Base-by-base conservation (phyloP, 2,797 vertebrate genomes). In the Neosilurus mollespiculum region DNA sequence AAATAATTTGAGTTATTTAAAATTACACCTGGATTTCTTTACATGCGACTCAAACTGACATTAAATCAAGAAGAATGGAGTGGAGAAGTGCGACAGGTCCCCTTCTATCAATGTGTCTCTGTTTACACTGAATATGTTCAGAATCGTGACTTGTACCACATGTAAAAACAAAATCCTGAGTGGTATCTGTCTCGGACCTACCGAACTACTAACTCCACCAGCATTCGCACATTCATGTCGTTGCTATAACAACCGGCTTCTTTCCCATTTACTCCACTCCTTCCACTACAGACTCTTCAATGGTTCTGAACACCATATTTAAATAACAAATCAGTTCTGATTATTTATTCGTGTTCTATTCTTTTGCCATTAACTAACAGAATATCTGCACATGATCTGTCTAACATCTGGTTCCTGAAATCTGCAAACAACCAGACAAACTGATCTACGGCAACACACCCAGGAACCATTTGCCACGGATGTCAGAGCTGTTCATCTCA, bases 401-500 rank as follows among this genome's bases (percentile, higher is more conserved):
- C 78, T 16, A 59, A 78, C 3, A 16, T 51, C 64, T 22, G 22
- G 30, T 2, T 24, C 51, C 56, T 61, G 37, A 81, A 65, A 51
- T 20, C 16, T 22, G 6, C 14, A 1, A 43, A 69, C 51, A 58
- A 59, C 10, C 10, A 26, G 26, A 43, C 37, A 43, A 64, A 12
- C 22, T n/a, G 12, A 24, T 34, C 16, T n/a, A 34, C 75, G 9
- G 30, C 56, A 43, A 49, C 73, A 77, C 56, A 59, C 73, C 0
- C 7, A 76, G 24, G 61, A 79, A 51, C 49, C 62, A 67, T 30
- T 65, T 80, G 11, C 2, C 61, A 49, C 66, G 43, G 49, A 80
- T 37, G 34, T 22, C 62, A 67, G 43, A 54, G 15, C 64, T 37
- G n/a, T 80, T 80, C 11, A 67, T 80, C 64, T 56, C 65, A 69